Conservation (phyloP, 2,797 vertebrate genomes). For the Siniperca obscura region DNA sequence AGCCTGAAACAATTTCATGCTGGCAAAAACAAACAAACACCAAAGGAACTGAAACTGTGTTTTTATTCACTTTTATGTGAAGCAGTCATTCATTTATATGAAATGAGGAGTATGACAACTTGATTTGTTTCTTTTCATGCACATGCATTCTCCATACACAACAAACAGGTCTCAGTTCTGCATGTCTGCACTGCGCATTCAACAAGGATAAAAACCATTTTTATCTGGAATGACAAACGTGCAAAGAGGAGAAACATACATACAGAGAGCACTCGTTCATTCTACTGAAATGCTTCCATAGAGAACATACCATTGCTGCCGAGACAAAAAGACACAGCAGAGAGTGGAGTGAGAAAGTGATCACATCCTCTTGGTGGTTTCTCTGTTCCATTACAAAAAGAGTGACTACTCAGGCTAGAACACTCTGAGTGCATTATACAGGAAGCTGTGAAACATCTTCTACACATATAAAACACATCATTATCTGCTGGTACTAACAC, state of each 20-base stretch:
- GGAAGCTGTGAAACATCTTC: slow-evolving; percentile 5
- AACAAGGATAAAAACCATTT: not conserved
- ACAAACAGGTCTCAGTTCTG: not conserved
- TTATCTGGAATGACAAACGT: not conserved
- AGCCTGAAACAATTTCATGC: not conserved
- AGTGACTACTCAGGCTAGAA: slow-evolving; percentile 14
- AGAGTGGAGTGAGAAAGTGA: slow-evolving; percentile 22
- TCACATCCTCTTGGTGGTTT: slow-evolving; percentile 43
- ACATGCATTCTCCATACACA: not conserved
- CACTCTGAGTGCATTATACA: slow-evolving; percentile 12
- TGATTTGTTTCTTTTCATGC: not conserved
- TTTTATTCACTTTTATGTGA: not conserved
- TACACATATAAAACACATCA: not conserved
- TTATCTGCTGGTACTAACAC: not conserved
- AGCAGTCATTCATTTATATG: not conserved
- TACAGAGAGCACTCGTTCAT: not conserved
- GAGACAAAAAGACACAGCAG: slow-evolving; percentile 13
- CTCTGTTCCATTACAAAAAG: slow-evolving; percentile 22
- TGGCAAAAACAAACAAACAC: not conserved
- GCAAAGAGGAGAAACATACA: not conserved
- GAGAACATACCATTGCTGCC: slow-evolving; percentile 30
- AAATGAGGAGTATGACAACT: not conserved
- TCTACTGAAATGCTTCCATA: not conserved
- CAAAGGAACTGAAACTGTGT: not conserved
- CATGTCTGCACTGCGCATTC: not conserved